Evolutionary conservation across 2,113 vertebrate genomes (phyloP).

Genomic region (Apteryx mantelli): DNA sequence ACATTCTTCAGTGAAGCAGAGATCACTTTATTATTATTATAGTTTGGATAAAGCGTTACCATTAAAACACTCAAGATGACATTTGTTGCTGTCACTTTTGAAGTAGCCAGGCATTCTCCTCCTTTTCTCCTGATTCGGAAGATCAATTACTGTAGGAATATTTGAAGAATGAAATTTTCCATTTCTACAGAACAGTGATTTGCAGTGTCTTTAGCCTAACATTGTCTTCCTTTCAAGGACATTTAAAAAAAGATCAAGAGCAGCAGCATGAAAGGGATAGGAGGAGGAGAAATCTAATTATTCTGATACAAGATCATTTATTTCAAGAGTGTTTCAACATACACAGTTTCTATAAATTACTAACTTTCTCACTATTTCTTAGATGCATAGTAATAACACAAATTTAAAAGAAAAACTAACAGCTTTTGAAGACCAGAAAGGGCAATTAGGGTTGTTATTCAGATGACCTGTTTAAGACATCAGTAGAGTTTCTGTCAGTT

Average conservation of each 20-base stretch:
- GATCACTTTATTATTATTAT: not conserved
- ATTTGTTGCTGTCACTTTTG: not conserved
- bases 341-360: not conserved
- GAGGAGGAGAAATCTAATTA: not conserved
- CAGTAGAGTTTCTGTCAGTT: not conserved
- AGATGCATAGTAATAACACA: not conserved
- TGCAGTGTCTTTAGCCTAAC: not conserved
- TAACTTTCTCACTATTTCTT: not conserved
- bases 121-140: not conserved
- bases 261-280: not conserved
- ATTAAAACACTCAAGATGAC: not conserved
- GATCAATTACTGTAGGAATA: rapidly evolving
- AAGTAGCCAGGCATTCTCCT: not conserved
- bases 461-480: not conserved
- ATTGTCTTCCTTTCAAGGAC: not conserved
- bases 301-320: not conserved
- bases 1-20: not conserved
- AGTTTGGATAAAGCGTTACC: not conserved
- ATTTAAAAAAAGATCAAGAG: not conserved
- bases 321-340: not conserved
- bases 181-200: not conserved
- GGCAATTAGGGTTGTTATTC: not conserved
- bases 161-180: rapidly evolving
- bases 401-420: not conserved
- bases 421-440: not conserved